These are phyloP conservation scores for Platanista minor DNA, from an alignment of 2,113 vertebrate species.

Conservation along the genomic window DNA sequence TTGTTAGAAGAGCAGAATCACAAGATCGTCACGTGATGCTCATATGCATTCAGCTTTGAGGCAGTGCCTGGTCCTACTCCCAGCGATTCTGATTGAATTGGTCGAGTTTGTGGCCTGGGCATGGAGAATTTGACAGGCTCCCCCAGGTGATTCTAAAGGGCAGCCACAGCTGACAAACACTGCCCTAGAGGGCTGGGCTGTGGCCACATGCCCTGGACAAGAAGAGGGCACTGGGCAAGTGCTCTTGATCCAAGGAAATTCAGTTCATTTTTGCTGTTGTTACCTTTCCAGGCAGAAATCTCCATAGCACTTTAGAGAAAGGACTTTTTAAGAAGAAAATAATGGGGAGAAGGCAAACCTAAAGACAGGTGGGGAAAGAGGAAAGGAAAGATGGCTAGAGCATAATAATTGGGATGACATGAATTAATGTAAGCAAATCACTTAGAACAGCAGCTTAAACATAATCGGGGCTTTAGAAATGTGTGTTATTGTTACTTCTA, in stretches of 20 bases:
- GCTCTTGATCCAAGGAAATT: background rate
- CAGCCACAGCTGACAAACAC: background rate
- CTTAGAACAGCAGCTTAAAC: background rate
- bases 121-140: background rate
- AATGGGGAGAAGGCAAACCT: background rate
- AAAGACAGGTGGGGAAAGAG: background rate
- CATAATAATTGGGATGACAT: background rate
- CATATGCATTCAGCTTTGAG: background rate
- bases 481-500: background rate
- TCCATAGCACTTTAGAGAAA: background rate
- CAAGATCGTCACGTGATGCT: background rate
- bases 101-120: background rate
- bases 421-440: background rate
- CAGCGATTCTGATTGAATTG: background rate
- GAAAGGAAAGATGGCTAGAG: background rate
- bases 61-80: background rate
- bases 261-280: background rate
- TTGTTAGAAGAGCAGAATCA: background rate
- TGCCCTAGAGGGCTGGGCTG: too few species aligned
- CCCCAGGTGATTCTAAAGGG: background rate
- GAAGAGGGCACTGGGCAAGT: background rate
- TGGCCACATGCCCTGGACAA: background rate
- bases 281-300: background rate
- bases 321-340: background rate
- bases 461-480: background rate